Conservation (phyloP, 2,113 vertebrate genomes). For the Aldabrachelys gigantea region DNA sequence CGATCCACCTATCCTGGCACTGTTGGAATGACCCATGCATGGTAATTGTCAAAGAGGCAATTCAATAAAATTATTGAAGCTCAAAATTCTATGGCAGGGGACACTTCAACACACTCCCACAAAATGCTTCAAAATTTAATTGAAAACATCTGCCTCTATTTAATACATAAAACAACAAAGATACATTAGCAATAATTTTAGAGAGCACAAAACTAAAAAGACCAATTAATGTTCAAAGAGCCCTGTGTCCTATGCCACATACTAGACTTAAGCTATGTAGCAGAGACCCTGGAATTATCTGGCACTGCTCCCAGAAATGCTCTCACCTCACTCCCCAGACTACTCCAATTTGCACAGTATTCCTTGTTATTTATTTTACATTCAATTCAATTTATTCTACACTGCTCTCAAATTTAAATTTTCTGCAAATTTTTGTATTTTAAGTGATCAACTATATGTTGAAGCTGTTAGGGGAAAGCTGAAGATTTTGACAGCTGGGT, state of each 20-base stretch:
- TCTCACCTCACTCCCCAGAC: neutral
- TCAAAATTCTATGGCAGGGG: neutral
- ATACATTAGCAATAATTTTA: neutral
- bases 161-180: neutral
- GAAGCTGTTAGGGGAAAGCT: slow-evolving; percentile 73
- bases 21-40: neutral
- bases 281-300: neutral
- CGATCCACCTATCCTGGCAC: neutral
- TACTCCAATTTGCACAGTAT: neutral
- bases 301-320: neutral
- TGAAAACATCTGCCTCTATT: neutral
- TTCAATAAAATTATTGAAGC: neutral
- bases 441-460: slow-evolving; percentile 68
- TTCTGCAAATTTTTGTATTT: slow-evolving; percentile 56
- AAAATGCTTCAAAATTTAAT: neutral
- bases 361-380: neutral
- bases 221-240: neutral
- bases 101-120: neutral
- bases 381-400: slow-evolving; percentile 10
- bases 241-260: neutral
- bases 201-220: neutral
- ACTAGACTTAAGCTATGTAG: neutral
- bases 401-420: neutral
- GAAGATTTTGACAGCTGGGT: slow-evolving; percentile 72
- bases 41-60: neutral